Percentiles rank a stretch among this genome's conserved stretches.
Evolutionary conservation across 2,797 vertebrate genomes (phyloP).

Genomic region (Enteromius fasciolatus): DNA sequence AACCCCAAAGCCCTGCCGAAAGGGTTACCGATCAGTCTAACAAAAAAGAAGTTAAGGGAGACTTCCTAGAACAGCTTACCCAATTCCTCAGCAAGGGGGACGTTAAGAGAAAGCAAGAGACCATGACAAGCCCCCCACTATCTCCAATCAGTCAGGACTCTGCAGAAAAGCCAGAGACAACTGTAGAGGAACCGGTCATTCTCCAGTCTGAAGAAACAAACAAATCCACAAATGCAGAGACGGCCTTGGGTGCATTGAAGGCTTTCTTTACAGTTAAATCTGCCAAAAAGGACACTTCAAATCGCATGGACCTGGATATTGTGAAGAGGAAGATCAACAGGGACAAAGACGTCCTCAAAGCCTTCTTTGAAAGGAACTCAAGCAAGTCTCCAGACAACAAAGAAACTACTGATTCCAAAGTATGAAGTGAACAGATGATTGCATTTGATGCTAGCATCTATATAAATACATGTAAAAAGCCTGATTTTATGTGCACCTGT

Average conservation of each 20-base stretch:
- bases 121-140: slow-evolving; percentile 27
- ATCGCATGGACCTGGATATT: slow-evolving; percentile 81
- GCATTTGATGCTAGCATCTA: not conserved
- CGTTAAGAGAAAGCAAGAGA: slow-evolving; percentile 55
- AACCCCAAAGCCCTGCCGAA: slow-evolving; percentile 73
- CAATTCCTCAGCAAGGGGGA: slow-evolving; percentile 83
- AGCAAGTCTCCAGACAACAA: slow-evolving; percentile 72
- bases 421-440: slow-evolving; percentile 67
- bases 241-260: slow-evolving; percentile 91
- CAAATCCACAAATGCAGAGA: slow-evolving; percentile 78
- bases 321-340: slow-evolving; percentile 84
- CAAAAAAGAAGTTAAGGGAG: slow-evolving; percentile 75
- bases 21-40: slow-evolving; percentile 66
- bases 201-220: slow-evolving; percentile 50
- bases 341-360: slow-evolving; percentile 85
- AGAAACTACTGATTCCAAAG: slow-evolving; percentile 78
- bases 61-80: slow-evolving; percentile 87
- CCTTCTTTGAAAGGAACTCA: slow-evolving; percentile 85
- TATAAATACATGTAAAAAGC: not conserved
- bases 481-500: not conserved
- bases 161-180: slow-evolving; percentile 13
- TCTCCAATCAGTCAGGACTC: slow-evolving; percentile 37
- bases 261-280: slow-evolving; percentile 89
- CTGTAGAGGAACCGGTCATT: slow-evolving; percentile 4
- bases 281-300: slow-evolving; percentile 81